Percentiles rank a stretch among this genome's conserved stretches.
These are phyloP conservation scores for Corythornis vintsioides DNA, from an alignment of 2,113 vertebrate species.

Conservation along the genomic window DNA sequence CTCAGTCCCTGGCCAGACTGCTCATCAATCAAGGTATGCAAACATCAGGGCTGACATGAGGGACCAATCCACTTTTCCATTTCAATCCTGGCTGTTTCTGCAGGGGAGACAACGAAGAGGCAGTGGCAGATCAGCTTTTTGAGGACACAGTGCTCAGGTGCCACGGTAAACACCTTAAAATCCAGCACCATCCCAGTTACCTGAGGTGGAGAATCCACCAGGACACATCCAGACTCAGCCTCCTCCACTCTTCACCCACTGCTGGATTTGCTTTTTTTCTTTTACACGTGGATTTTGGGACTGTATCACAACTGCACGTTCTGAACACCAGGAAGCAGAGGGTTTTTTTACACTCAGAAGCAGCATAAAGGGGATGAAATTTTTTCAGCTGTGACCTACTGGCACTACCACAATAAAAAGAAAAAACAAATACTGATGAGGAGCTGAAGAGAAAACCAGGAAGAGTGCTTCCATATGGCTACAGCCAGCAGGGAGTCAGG, in stretches of 20 bases:
- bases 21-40: not conserved
- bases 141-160: rapidly evolving
- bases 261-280: not conserved
- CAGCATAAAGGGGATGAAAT: not conserved
- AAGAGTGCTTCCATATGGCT: not conserved
- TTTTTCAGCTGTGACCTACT: not conserved
- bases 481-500: not conserved
- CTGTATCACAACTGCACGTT: not conserved
- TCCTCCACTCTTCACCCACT: not conserved
- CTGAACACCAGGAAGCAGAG: not conserved
- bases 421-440: not conserved
- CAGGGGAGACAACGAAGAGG: not conserved
- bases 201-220: not conserved
- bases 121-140: not conserved
- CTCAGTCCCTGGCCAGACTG: not conserved
- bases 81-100: not conserved
- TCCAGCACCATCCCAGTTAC: not conserved
- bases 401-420: not conserved
- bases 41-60: not conserved
- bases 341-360: not conserved
- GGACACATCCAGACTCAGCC: not conserved
- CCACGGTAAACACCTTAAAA: not conserved
- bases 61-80: not conserved
- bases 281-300: not conserved
- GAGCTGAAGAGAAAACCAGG: not conserved